These are phyloP conservation scores for Drosophila testacea DNA, from an alignment of 2,888 invertebrate genomes.

Conservation along the genomic window DNA sequence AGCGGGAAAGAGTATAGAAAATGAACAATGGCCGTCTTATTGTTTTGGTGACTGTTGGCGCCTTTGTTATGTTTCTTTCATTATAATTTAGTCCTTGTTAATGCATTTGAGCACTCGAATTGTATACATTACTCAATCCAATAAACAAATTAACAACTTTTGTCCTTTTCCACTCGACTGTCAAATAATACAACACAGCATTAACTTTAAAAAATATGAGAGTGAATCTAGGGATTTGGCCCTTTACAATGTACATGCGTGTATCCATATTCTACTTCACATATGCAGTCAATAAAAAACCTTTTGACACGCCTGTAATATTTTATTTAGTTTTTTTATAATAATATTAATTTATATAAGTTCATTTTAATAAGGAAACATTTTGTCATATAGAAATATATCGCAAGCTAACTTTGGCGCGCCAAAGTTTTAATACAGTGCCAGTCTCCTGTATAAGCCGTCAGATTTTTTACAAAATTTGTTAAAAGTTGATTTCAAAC, in stretches of 20 bases:
- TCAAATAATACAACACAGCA: conserved; percentile 37
- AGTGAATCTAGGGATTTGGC: background rate
- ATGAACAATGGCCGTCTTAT: conserved; percentile 41
- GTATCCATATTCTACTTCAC: background rate
- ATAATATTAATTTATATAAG: too few relatives aligned
- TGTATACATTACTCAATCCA: conserved; percentile 68
- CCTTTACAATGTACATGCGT: background rate
- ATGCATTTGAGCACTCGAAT: conserved; percentile 57
- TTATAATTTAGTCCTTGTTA: conserved; percentile 57
- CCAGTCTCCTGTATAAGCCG: too few relatives aligned
- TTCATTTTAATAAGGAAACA: too few relatives aligned
- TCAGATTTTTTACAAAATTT: too few relatives aligned
- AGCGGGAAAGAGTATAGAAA: conserved; percentile 9
- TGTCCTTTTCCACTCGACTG: conserved; percentile 71
- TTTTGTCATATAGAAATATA: too few relatives aligned
- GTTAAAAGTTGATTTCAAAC: too few relatives aligned
- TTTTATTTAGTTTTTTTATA: too few relatives aligned
- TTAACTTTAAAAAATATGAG: conserved; percentile 24
- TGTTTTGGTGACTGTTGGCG: conserved; percentile 43
- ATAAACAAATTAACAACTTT: conserved; percentile 78
- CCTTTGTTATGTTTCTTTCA: conserved; percentile 43
- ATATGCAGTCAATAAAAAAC: background rate
- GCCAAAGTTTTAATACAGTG: too few relatives aligned
- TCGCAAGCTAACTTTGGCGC: too few relatives aligned
- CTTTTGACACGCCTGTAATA: too few relatives aligned